Evolutionary conservation across 1,140 invertebrate genomes (phyloP).

Genomic region (Amyelois transitella): DNA sequence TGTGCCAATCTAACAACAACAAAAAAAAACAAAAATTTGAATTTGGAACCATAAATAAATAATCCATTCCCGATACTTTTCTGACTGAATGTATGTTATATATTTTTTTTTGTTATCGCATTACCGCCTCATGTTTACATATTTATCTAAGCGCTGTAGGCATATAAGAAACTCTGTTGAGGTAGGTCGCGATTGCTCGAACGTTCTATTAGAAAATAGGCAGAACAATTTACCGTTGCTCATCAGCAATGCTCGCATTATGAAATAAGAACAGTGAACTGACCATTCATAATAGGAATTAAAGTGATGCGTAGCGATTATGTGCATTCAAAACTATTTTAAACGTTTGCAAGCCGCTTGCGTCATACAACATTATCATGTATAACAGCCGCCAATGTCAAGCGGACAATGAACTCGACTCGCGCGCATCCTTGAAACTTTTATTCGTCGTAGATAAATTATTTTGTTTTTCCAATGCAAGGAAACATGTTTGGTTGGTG

Average conservation of each 20-base stretch:
- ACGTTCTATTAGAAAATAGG: not conserved
- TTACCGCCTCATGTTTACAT: not conserved
- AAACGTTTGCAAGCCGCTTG: constrained; percentile 27
- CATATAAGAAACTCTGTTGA: not conserved
- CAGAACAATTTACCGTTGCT: not conserved
- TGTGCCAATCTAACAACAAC: no score
- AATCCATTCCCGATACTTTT: no score
- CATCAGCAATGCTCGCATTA: not conserved
- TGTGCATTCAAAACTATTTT: not conserved
- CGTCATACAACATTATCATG: constrained; percentile 49
- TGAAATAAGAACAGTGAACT: not conserved
- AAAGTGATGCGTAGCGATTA: not conserved
- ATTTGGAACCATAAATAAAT: no score
- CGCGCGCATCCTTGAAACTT: constrained; percentile 46
- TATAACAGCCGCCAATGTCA: constrained; percentile 57
- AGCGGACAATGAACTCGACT: constrained; percentile 46
- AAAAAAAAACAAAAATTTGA: no score
- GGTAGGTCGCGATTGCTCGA: not conserved
- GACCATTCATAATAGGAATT: not conserved
- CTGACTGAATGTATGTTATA: no score
- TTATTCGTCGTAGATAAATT: constrained; percentile 52
- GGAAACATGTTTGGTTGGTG: constrained; percentile 4
- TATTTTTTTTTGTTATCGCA: not conserved
- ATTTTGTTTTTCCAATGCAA: constrained; percentile 37
- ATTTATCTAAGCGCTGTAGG: not conserved